phyloP scores from a whole-genome alignment of 2,888 invertebrate genomes.

The Listrodromus nycthemerus region DNA sequence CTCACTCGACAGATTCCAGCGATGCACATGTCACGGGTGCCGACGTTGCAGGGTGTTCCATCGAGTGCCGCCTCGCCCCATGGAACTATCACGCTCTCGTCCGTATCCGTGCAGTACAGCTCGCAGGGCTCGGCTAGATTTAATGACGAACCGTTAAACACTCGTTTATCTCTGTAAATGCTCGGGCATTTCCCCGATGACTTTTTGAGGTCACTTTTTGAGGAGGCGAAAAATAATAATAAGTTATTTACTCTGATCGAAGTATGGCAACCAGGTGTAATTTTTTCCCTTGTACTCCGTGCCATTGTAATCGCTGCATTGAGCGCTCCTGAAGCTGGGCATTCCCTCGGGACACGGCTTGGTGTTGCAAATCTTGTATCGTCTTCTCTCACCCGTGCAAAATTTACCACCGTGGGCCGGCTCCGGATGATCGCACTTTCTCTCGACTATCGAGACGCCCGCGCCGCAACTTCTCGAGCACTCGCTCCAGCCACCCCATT shows the following conservation, averaged over 20 bases:
- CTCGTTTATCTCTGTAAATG: neutral
- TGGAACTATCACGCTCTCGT: conserved; percentile 86
- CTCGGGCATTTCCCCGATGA: neutral
- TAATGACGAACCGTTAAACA: conserved; percentile 70
- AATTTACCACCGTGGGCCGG: conserved; percentile 88
- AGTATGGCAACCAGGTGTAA: conserved; percentile 90
- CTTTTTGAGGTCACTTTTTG: no score
- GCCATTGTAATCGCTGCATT: conserved; percentile 85
- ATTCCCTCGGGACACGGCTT: conserved; percentile 86
- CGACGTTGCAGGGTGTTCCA: conserved; percentile 88
- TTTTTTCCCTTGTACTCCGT: conserved; percentile 88
- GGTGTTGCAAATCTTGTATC: conserved; percentile 93
- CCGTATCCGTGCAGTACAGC: conserved; percentile 87
- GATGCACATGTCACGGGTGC: conserved; percentile 88
- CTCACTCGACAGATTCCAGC: conserved; percentile 87
- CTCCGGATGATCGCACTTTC: conserved; percentile 88
- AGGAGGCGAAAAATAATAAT: neutral
- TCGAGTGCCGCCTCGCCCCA: conserved; percentile 87
- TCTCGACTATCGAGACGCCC: conserved; percentile 86
- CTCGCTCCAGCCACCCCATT: conserved; percentile 87
- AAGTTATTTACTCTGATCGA: conserved; percentile 85
- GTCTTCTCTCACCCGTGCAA: conserved; percentile 88
- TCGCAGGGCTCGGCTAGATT: conserved; percentile 86
- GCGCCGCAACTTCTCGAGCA: conserved; percentile 89
- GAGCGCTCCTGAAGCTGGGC: conserved; percentile 84